These are phyloP conservation scores for Antennarius maculatus DNA, from an alignment of 2,797 vertebrate genomes.

Conservation along the genomic window DNA sequence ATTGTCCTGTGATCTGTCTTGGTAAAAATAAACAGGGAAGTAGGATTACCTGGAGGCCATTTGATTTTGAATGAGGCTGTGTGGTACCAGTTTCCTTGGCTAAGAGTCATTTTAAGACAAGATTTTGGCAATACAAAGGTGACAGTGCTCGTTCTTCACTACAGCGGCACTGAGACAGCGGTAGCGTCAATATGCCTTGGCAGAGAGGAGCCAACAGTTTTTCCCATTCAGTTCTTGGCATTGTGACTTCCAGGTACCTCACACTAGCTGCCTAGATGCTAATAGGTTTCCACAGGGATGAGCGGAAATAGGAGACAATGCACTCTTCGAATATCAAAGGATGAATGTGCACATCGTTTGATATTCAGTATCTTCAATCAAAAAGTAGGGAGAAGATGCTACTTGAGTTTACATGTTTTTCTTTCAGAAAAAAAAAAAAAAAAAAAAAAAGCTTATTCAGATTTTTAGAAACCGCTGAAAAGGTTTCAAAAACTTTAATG, in stretches of 20 bases:
- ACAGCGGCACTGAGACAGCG: conserved; percentile 61
- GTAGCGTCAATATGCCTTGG: conserved; percentile 68
- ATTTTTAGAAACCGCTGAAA: conserved; percentile 72
- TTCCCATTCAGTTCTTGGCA: conserved; percentile 74
- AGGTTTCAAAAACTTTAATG: conserved; percentile 79
- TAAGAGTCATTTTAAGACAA: conserved; percentile 69
- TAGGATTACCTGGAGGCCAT: conserved; percentile 73
- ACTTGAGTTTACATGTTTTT: conserved; percentile 68
- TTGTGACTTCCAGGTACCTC: conserved; percentile 76
- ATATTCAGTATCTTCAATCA: conserved; percentile 70
- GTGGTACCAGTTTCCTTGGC: conserved; percentile 77
- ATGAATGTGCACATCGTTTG: conserved; percentile 53
- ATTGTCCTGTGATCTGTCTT: conserved; percentile 55
- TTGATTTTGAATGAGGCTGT: conserved; percentile 65
- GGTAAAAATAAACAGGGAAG: conserved; percentile 61
- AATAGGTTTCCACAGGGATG: conserved; percentile 72
- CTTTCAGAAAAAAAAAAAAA: too few species aligned
- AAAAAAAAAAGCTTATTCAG: conserved; percentile 91
- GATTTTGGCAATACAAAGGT: conserved; percentile 70
- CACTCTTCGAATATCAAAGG: conserved; percentile 63
- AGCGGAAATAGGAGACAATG: conserved; percentile 60
- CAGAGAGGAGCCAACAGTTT: conserved; percentile 60
- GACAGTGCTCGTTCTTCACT: conserved; percentile 57
- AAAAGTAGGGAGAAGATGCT: conserved; percentile 76
- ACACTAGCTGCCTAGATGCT: conserved; percentile 82